Base-by-base conservation (phyloP, 2,113 vertebrate species). In the Eublepharis macularius region DNA sequence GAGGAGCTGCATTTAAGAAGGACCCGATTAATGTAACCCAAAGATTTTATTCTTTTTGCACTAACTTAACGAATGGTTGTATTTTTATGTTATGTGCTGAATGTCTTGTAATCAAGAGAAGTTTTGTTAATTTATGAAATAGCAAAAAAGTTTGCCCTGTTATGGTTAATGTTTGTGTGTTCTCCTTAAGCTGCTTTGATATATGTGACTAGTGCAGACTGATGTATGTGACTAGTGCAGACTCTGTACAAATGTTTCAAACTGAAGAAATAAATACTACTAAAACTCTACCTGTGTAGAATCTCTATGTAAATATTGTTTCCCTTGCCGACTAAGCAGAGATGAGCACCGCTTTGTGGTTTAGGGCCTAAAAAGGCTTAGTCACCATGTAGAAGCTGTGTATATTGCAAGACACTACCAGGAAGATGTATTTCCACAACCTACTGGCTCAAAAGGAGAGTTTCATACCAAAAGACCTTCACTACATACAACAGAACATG, bases 211-310 rank as follows among this genome's bases (percentile, higher is more conserved):
- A 83, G 21, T n/a, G n/a, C n/a, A 36, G 81, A 60, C 84, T 80
- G 63, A 91, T 94, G 87, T 92, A 87, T 87, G 19, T 90, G 83
- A 81, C 85, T 92, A 85, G 83, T 68, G n/a, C 14, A 92, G 90
- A 89, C 85, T 88, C 81, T 91, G n/a, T n/a, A n/a, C n/a, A n/a
- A 90, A 93, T 94, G 49, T 91, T 94, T 93, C 77, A 74, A 89
- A 92, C 90, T 86, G 83, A 82, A 70, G 90, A 94, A 92, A 92
- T 94, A 92, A 93, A 78, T 72, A 81, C 47, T 83, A 57, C 92
- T 79, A 76, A 29, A 79, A 0, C 0, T 0, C 83, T 84, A 81
- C 82, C 78, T 82, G 74, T 90, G 82, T 36, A 41, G 51, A 81
- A 45, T 89, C 63, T 43, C 85, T 90, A 80, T 92, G 69, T 69